Evolutionary conservation across 1,140 invertebrate species (phyloP).

Genomic region (Drosophila parvula): DNA sequence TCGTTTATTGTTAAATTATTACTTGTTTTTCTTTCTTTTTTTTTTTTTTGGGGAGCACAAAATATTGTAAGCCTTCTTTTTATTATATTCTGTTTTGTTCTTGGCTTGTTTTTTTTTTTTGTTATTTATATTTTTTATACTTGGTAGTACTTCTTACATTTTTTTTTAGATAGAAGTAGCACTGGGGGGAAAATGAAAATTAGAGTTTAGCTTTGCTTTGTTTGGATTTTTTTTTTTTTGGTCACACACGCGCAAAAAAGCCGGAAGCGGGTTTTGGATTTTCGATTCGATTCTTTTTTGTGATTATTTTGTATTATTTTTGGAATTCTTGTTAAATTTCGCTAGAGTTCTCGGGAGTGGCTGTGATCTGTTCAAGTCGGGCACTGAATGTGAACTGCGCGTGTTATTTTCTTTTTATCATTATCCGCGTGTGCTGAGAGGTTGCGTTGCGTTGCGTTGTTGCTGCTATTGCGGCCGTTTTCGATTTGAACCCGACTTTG

Average conservation of each 20-base stretch:
- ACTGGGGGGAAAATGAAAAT: slow-evolving; percentile 36
- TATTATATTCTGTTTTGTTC: slow-evolving; percentile 21
- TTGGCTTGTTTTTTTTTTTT: slow-evolving; percentile 9
- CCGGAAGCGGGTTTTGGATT: slow-evolving; percentile 47
- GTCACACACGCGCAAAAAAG: slow-evolving; percentile 57
- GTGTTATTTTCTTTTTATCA: slow-evolving; percentile 70
- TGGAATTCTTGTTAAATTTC: slow-evolving; percentile 4
- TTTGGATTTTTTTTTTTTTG: slow-evolving; percentile 25
- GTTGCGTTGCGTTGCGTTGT: slow-evolving; percentile 74
- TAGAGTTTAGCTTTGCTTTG: slow-evolving; percentile 42
- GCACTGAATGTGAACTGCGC: slow-evolving; percentile 56
- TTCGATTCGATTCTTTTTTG: slow-evolving; percentile 7
- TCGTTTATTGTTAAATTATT: slow-evolving; percentile 56
- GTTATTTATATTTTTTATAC: slow-evolving; percentile 27
- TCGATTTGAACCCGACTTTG: slow-evolving; percentile 84
- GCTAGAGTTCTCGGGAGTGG: slow-evolving; percentile 27
- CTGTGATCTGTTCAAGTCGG: slow-evolving; percentile 42
- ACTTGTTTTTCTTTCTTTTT: slow-evolving; percentile 3
- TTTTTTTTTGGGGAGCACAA: slow-evolving; percentile 42
- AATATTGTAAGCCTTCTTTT: slow-evolving; percentile 44
- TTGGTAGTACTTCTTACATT: slow-evolving; percentile 60
- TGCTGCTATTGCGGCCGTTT: slow-evolving; percentile 83
- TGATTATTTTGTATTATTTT: slow-evolving; percentile 1
- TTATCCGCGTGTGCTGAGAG: slow-evolving; percentile 74
- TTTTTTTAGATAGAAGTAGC: slow-evolving; percentile 45